Base-by-base conservation (phyloP, 2,113 vertebrate genomes). In the Crotalus viridis region DNA sequence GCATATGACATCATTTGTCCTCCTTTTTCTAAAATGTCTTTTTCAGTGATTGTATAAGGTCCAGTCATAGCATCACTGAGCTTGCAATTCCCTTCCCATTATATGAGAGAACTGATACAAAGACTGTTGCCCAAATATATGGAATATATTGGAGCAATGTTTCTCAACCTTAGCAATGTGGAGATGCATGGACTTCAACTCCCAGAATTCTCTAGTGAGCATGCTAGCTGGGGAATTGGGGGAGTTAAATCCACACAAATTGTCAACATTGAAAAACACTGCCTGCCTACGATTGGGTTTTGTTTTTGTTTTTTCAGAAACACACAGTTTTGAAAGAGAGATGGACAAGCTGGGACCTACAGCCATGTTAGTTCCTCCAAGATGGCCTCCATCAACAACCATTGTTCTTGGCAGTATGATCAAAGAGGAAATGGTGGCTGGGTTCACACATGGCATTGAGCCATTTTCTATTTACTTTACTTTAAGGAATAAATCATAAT, bases 1-100 rank as follows among this genome's bases (percentile, higher is more conserved):
- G n/a, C 5, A 19, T 39, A 74, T 74, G 33, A 56, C 39, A 33
- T 81, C 69, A 39, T 19, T 39, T 39, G 15, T 39, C 33, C 55
- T 88, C 89, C 43, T 3, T 0, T 0, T 0, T 6, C 19, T 0
- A n/a, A 3, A 24, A 4, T 22, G 4, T 21, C 21, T 33, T 4
- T 4, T 51, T 74, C 26, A 10, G 3, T 61, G 48, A 48, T 61
- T 15, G 4, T 46, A 39, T 22, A 61, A 61, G 56, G 5, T 46
- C 5, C 10, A 15, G 88, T 33, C 13, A 17, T 19, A 81, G 69
- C n/a, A 39, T 81, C 15, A 8, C 33, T 39, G 69, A 19, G 69
- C 10, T 51, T 26, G 24, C 1, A 26, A 28, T 87, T 26, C 24
- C 46, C 19, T 85, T 48, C 43, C 43, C 43, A 24, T 28, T 51